Evolutionary conservation across 2,888 invertebrate genomes (phyloP).

Genomic region (Sepiola atlantica): DNA sequence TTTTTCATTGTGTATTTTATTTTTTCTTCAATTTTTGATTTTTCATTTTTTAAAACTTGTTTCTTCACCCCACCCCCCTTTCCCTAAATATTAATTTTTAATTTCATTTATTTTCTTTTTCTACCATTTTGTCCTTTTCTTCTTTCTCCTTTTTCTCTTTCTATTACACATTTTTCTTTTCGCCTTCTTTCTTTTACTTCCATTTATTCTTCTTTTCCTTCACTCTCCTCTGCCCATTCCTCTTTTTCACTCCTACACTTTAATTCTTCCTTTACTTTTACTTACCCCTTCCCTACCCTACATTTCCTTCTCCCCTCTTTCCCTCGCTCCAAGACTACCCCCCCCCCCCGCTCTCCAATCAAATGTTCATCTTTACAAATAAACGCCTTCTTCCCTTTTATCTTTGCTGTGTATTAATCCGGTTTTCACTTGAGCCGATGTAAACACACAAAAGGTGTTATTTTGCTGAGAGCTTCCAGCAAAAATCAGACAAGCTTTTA

Average conservation of each 20-base stretch:
- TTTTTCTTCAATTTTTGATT: background rate
- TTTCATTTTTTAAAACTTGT: background rate
- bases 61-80: background rate
- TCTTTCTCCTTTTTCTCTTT: background rate
- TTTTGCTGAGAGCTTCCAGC: conserved; percentile 12
- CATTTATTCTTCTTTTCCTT: background rate
- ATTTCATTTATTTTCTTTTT: background rate
- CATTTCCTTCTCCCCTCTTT: background rate
- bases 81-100: background rate
- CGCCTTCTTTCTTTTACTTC: background rate
- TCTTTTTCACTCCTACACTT: background rate
- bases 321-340: background rate
- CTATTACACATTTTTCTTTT: background rate
- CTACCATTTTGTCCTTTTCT: too few relatives aligned
- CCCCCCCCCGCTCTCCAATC: background rate
- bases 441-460: conserved; percentile 23
- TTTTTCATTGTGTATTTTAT: too few relatives aligned
- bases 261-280: background rate
- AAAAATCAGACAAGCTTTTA: background rate
- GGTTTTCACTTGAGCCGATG: background rate
- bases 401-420: background rate
- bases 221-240: background rate
- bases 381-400: background rate
- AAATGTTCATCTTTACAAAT: background rate
- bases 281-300: background rate